Evolutionary conservation across 2,888 invertebrate genomes (phyloP).

Genomic region (Ypsolopha sequella): DNA sequence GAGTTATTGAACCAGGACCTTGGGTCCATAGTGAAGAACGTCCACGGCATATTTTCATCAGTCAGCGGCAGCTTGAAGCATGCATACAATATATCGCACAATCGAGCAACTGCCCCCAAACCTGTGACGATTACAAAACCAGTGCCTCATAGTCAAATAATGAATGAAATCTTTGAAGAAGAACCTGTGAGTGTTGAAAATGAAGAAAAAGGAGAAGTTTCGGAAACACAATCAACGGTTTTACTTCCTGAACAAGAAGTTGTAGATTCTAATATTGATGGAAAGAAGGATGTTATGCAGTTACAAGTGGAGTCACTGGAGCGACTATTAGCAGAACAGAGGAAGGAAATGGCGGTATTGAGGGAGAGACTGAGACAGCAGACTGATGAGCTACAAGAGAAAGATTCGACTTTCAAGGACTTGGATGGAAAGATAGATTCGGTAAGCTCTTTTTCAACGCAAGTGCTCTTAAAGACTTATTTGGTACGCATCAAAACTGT

Average conservation of each 20-base stretch:
- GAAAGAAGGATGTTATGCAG: slow-evolving; percentile 31
- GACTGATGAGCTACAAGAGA: slow-evolving; percentile 42
- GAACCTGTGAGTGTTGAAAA: slow-evolving; percentile 11
- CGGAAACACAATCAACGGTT: background rate
- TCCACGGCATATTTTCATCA: slow-evolving; percentile 61
- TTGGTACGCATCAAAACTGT: too few relatives aligned
- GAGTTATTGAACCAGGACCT: slow-evolving; percentile 53
- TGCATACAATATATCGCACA: slow-evolving; percentile 44
- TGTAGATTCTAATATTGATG: slow-evolving; percentile 14
- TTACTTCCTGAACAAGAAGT: background rate
- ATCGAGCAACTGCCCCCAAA: slow-evolving; percentile 28
- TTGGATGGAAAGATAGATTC: slow-evolving; percentile 61
- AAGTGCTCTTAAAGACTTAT: too few relatives aligned
- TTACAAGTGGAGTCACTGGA: slow-evolving; percentile 52
- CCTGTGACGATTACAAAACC: slow-evolving; percentile 25
- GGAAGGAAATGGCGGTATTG: slow-evolving; percentile 39
- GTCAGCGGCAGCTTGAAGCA: slow-evolving; percentile 58
- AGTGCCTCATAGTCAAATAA: slow-evolving; percentile 43
- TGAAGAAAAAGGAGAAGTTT: slow-evolving; percentile 7
- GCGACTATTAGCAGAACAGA: slow-evolving; percentile 41
- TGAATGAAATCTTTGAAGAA: slow-evolving; percentile 59
- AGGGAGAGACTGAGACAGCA: slow-evolving; percentile 47
- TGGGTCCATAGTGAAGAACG: slow-evolving; percentile 59
- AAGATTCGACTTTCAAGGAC: slow-evolving; percentile 51
- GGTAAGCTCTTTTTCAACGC: too few relatives aligned